Evolutionary conservation across 35 echinoderm and acorn worm genomes (phyloP).

Genomic region (Lytechinus variegatus): DNA sequence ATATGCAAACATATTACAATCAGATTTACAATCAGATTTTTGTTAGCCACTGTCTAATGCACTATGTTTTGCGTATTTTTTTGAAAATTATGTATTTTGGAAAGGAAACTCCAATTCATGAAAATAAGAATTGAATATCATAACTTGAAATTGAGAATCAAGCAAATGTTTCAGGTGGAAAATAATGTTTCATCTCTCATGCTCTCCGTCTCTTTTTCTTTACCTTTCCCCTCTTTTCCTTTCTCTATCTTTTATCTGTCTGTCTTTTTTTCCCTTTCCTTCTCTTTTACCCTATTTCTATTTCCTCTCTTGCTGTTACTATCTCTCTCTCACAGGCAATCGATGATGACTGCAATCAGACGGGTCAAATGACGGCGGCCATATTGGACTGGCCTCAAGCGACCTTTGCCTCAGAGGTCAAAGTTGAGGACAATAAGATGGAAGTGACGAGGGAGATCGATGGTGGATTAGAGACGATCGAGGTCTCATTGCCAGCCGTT

Average conservation of each 20-base stretch:
- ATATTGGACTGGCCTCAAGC: conserved; percentile 91
- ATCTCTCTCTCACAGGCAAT: conserved; percentile 86
- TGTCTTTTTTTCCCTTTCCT: not conserved
- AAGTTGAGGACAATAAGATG: conserved; percentile 49
- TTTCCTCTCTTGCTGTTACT: not conserved
- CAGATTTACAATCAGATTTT: too few species aligned
- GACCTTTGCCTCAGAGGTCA: conserved; percentile 88
- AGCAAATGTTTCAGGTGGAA: too few species aligned
- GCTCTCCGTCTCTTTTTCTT: not conserved
- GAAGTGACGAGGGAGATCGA: conserved; percentile 83
- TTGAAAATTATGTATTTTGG: too few species aligned
- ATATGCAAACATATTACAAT: too few species aligned
- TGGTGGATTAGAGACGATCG: conserved; percentile 88
- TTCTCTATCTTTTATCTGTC: not conserved
- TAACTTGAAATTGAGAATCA: too few species aligned
- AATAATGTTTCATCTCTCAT: not conserved
- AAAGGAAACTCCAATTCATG: too few species aligned
- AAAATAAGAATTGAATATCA: too few species aligned
- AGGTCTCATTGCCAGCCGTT: conserved; percentile 76
- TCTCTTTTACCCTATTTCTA: not conserved
- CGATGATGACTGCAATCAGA: conserved; percentile 95
- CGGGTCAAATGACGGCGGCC: conserved; percentile 95
- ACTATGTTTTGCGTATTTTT: not conserved
- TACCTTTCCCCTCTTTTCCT: not conserved
- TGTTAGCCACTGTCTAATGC: too few species aligned